Conservation (phyloP, 2,797 vertebrate genomes). For the Cynopterus sphinx region DNA sequence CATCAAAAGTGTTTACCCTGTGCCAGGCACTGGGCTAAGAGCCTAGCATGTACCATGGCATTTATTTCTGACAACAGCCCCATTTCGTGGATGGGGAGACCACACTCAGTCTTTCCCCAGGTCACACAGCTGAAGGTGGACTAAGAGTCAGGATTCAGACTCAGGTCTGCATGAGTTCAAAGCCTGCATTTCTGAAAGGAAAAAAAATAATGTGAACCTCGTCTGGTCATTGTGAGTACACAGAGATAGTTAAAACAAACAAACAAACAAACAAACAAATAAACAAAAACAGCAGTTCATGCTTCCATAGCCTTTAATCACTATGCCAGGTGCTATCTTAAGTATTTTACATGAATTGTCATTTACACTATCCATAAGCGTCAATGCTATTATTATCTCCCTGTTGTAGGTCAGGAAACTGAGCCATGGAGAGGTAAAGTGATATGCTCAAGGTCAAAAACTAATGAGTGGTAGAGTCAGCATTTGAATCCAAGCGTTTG, state of each 20-base stretch:
- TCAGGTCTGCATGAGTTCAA: not conserved
- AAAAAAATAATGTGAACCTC: not conserved
- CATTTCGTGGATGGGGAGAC: not conserved
- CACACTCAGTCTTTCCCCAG: not conserved
- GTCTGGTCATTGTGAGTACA: not conserved
- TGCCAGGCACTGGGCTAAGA: not conserved
- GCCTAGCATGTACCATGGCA: not conserved
- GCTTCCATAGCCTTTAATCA: not conserved
- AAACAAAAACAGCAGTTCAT: not conserved
- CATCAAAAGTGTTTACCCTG: not conserved
- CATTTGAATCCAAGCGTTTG: not conserved
- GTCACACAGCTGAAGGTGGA: not conserved
- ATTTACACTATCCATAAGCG: not conserved
- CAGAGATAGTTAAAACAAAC: not conserved
- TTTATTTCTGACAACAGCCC: not conserved
- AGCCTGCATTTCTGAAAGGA: not conserved
- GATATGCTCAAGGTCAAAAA: not conserved
- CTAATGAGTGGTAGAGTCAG: not conserved
- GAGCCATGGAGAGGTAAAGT: not conserved
- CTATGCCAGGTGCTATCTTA: not conserved
- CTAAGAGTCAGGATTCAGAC: not conserved
- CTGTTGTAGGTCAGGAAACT: not conserved
- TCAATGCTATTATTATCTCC: not conserved
- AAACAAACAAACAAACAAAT: not conserved
- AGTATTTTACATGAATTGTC: not conserved